Percentiles rank a stretch among this genome's conserved stretches.
These are phyloP conservation scores for Hirudinaria manillensis DNA, from an alignment of 2,888 invertebrate species.

Conservation along the genomic window DNA sequence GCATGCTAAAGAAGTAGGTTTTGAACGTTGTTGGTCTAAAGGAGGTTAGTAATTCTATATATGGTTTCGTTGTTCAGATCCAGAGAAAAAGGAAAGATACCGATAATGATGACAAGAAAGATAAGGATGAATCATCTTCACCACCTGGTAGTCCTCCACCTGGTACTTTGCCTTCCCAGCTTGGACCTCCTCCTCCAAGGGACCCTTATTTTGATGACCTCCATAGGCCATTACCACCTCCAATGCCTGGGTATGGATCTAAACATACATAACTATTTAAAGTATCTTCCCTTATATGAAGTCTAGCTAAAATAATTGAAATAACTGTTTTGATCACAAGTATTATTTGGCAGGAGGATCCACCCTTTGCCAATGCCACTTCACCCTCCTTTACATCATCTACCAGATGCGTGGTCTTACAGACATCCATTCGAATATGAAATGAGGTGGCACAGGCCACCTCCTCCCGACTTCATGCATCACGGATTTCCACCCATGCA, in stretches of 20 bases:
- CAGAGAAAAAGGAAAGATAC: constrained; percentile 13
- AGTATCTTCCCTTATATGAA: background rate
- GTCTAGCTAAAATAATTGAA: background rate
- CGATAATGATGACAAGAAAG: constrained; percentile 27
- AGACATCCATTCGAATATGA: constrained; percentile 17
- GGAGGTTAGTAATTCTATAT: background rate
- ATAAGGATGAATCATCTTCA: constrained; percentile 10
- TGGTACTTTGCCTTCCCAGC: constrained; percentile 19
- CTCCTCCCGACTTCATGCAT: constrained; percentile 19
- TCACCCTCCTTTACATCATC: constrained; percentile 2
- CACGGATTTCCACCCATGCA: constrained; percentile 11
- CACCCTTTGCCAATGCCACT: background rate
- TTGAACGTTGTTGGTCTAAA: background rate
- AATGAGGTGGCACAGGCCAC: constrained; percentile 26
- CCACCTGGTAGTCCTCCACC: constrained; percentile 17
- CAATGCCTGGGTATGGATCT: constrained; percentile 19
- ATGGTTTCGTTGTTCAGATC: constrained; percentile 1
- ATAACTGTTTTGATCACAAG: too few relatives aligned
- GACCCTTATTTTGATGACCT: constrained; percentile 37
- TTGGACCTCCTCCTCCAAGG: constrained; percentile 30
- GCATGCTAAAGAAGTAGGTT: constrained; percentile 77
- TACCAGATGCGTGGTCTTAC: constrained; percentile 16
- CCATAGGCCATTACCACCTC: constrained; percentile 6
- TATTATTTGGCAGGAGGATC: too few relatives aligned
- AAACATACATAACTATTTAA: background rate